A percentile compares a stretch with the other conserved stretches of the same genome.
Evolutionary conservation across 2,888 invertebrate genomes (phyloP).

Genomic region (Dynastes tityus): DNA sequence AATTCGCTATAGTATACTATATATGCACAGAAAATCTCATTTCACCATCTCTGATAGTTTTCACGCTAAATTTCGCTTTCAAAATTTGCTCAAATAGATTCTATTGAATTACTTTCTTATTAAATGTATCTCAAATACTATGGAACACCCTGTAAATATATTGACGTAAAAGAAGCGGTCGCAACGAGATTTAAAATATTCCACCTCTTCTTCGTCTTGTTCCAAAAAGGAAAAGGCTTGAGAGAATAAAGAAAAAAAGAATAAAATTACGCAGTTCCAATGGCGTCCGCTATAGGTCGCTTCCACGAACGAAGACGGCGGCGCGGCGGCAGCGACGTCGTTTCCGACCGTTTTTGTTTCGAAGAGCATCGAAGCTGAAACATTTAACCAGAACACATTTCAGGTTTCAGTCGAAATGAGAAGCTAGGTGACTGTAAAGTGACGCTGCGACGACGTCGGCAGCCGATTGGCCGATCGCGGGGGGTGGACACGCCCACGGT

Average conservation of each 20-base stretch:
- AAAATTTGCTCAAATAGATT: too few species aligned
- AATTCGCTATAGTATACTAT: too few species aligned
- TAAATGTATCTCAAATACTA: too few species aligned
- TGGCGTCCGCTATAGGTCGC: constrained; percentile 36
- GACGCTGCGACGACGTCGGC: constrained; percentile 64
- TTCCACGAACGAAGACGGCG: not conserved
- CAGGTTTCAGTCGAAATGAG: constrained; percentile 66
- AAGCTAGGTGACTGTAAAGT: constrained; percentile 68
- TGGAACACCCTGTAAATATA: too few species aligned
- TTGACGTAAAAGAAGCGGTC: not conserved
- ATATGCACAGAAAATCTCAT: too few species aligned
- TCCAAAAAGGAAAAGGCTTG: not conserved
- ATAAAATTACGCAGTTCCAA: constrained; percentile 23
- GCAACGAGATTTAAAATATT: not conserved
- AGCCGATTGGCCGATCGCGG: constrained; percentile 63
- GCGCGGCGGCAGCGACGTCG: too few species aligned
- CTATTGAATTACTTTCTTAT: too few species aligned
- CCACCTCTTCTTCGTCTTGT: too few species aligned
- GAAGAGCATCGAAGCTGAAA: constrained; percentile 55
- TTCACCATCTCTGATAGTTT: too few species aligned
- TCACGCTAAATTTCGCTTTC: too few species aligned
- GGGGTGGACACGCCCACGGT: constrained; percentile 54
- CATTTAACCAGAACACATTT: constrained; percentile 65
- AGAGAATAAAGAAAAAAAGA: not conserved
- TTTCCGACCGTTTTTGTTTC: constrained; percentile 48